Percentiles rank a stretch among this genome's conserved stretches.
phyloP scores from a whole-genome alignment of 2,888 invertebrate species.

The Chrysomela aeneicollis region DNA sequence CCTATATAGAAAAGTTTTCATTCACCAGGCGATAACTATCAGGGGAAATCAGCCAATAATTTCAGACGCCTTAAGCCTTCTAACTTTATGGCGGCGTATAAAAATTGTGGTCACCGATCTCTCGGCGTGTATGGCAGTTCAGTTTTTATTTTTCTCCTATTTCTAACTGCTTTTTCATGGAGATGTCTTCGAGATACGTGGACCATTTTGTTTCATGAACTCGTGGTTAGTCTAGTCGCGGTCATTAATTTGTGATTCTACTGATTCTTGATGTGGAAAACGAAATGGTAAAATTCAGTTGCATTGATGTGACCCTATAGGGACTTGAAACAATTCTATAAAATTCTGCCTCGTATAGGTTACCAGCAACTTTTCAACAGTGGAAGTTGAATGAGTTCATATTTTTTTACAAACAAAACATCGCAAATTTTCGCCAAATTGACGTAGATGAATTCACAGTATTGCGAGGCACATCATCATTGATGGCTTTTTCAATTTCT shows the following conservation, averaged over 20 bases:
- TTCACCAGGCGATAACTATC: slow-evolving; percentile 39
- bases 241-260: background rate
- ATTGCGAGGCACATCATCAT: too few species aligned
- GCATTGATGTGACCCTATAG: too few species aligned
- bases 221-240: background rate
- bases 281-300: too few species aligned
- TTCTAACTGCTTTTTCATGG: background rate
- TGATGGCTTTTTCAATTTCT: too few species aligned
- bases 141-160: slow-evolving; percentile 23
- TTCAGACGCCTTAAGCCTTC: slow-evolving; percentile 40
- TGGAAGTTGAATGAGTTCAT: too few species aligned
- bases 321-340: too few species aligned
- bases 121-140: slow-evolving; percentile 34
- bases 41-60: slow-evolving; percentile 47
- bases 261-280: too few species aligned
- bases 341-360: too few species aligned
- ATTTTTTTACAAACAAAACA: too few species aligned
- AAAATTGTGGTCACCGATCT: slow-evolving; percentile 45
- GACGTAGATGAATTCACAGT: too few species aligned
- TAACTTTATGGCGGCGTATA: slow-evolving; percentile 41
- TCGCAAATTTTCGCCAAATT: too few species aligned
- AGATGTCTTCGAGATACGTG: background rate
- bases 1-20: slow-evolving; percentile 29
- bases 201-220: background rate
- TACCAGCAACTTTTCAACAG: too few species aligned